Base-by-base conservation (phyloP, 1,140 invertebrate species). In the Melitaea cinxia region DNA sequence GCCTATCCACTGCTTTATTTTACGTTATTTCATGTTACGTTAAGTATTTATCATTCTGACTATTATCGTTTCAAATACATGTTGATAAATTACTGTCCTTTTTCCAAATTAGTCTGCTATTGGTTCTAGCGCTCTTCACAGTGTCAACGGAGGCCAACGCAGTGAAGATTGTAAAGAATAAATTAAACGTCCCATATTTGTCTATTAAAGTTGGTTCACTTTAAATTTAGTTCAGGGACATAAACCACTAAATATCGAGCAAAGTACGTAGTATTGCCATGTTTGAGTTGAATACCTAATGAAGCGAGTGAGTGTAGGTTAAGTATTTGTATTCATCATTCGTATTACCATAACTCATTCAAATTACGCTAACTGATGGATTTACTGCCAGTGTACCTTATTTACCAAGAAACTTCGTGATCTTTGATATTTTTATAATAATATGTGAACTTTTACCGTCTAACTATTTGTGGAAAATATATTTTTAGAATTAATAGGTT, bases 281-380 rank as follows among this genome's bases (percentile, higher is more conserved):
- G 21, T 61, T 53, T 24, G 12, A 30, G 35, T 26, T 61, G 59
- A 61, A 61, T 77, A 75, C 53, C 37, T 77, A 71, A 81, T 75
- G 61, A 68, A 63, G 53, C 42, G 26, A 50, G 2, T 47, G 42
- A 50, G 14, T 19, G 17, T 35, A 15, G 52, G 28, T 56, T 64
- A 56, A 49, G n/a, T 28, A 30, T 73, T 73, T 42, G 61, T 60
- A 72, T 73, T 73, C 70, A 60, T 28, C 37, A 9, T 42, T 15
- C 28, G 33, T 19, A 1, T 21, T n/a, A 17, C 17, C 10, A 45
- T 58, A 53, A 55, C 24, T 54, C 19, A 56, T 49, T 23, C 57
- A 21, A 49, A 39, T 9, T 56, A 47, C 61, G 28, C 19, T 37
- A 45, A 26, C 23, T 14, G 50, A 53, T 14, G 14, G 33, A 42